These are phyloP conservation scores for Charanyca ferruginea DNA, from an alignment of 2,888 invertebrate genomes.

Conservation along the genomic window DNA sequence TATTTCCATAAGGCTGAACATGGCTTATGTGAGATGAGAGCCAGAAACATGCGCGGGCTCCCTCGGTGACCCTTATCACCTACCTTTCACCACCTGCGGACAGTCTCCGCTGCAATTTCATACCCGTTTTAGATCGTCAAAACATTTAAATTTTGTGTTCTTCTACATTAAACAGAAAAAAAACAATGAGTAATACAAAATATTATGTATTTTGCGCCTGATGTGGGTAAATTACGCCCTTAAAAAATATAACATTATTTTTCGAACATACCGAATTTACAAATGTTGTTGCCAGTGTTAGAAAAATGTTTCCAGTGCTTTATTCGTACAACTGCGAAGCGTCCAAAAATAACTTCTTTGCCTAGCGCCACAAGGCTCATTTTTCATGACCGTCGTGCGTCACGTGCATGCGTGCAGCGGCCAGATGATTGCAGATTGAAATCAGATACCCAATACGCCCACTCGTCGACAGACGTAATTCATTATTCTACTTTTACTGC, in stretches of 20 bases:
- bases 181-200: constrained; percentile 19
- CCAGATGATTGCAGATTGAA: constrained; percentile 78
- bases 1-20: constrained; percentile 62
- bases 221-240: constrained; percentile 15
- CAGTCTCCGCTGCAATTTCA: constrained; percentile 69
- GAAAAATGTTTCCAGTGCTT: constrained; percentile 36
- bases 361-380: constrained; percentile 31
- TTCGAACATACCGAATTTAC: constrained; percentile 20
- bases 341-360: constrained; percentile 48
- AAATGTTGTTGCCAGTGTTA: constrained; percentile 30
- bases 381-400: constrained; percentile 41
- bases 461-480: constrained; percentile 72
- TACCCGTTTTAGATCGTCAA: constrained; percentile 74
- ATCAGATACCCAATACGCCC: constrained; percentile 83
- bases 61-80: constrained; percentile 77
- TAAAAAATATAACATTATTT: constrained; percentile 25
- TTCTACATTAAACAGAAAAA: constrained; percentile 28
- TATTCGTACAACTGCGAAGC: constrained; percentile 27
- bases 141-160: constrained; percentile 71
- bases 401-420: constrained; percentile 59
- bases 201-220: constrained; percentile 29
- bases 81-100: constrained; percentile 76
- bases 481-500: constrained; percentile 71
- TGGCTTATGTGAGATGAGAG: constrained; percentile 72
- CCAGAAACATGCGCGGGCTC: constrained; percentile 56